A percentile compares a stretch with the other conserved stretches of the same genome.
Conservation (phyloP, 2,888 invertebrate species). For the Cephus pygmeus region DNA sequence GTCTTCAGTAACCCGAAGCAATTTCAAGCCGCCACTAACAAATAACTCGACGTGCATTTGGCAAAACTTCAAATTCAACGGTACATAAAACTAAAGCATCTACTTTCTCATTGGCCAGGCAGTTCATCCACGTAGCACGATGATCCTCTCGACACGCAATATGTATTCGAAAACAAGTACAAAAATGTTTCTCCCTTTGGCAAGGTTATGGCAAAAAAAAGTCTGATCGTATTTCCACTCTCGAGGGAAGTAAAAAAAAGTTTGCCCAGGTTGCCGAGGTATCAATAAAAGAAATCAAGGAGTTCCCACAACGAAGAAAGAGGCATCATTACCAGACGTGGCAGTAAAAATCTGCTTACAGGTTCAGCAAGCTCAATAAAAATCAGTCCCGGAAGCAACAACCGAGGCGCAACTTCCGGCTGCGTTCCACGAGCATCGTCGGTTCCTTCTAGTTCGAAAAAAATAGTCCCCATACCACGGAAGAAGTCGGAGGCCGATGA, state of each 20-base stretch:
- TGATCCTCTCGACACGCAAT: background rate
- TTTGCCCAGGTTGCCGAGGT: background rate
- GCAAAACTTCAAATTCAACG: constrained; percentile 9
- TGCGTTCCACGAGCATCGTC: background rate
- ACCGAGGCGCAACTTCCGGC: background rate
- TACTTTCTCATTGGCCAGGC: background rate
- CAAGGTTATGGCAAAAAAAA: background rate
- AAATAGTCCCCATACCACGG: background rate
- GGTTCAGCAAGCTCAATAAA: background rate
- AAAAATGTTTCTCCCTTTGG: background rate
- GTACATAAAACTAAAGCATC: background rate
- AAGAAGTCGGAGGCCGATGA: background rate
- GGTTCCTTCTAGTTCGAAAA: background rate
- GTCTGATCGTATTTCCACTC: background rate
- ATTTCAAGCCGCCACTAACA: background rate
- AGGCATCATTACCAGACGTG: background rate
- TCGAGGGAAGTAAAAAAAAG: background rate
- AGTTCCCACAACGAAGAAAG: background rate
- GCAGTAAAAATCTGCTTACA: background rate
- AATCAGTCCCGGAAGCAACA: background rate
- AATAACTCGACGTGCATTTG: constrained; percentile 15
- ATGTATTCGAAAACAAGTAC: background rate
- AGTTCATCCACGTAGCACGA: background rate
- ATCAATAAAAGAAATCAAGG: background rate
- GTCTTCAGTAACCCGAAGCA: constrained; percentile 1